A percentile compares a stretch with the other conserved stretches of the same genome.
These are phyloP conservation scores for Danionella cerebrum DNA, from an alignment of 2,113 vertebrate species.

Conservation along the genomic window DNA sequence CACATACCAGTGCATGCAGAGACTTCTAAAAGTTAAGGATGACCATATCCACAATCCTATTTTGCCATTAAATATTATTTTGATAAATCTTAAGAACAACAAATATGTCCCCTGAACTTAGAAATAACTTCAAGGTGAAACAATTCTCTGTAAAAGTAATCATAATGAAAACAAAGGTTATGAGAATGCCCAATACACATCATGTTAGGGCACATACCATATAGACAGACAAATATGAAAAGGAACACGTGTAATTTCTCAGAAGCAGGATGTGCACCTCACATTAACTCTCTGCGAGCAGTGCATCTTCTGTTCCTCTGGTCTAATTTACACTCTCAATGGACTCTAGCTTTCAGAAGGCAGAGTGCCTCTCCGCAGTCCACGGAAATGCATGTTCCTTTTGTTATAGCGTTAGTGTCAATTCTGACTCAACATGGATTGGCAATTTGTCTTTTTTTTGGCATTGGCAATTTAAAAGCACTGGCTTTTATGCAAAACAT, in stretches of 20 bases:
- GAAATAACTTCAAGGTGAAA: neutral
- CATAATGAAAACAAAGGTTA: neutral
- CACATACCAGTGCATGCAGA: no score
- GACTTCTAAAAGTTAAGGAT: no score
- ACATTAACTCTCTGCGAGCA: slow-evolving; percentile 20
- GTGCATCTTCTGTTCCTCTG: slow-evolving; percentile 35
- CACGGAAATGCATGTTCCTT: slow-evolving; percentile 46
- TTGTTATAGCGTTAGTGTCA: slow-evolving; percentile 54
- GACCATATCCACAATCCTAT: no score
- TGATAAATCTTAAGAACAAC: no score
- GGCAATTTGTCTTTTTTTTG: slow-evolving; percentile 82
- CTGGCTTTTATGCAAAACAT: slow-evolving; percentile 93
- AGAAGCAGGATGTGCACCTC: slow-evolving; percentile 14
- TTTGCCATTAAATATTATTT: no score
- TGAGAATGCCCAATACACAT: neutral
- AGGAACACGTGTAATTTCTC: slow-evolving; percentile 35
- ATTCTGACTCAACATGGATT: slow-evolving; percentile 51
- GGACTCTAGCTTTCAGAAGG: slow-evolving; percentile 41
- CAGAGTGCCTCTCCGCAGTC: slow-evolving; percentile 41
- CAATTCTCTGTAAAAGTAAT: neutral
- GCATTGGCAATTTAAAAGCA: slow-evolving; percentile 78
- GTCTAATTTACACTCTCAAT: slow-evolving; percentile 43
- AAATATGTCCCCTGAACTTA: no score
- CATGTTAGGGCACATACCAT: slow-evolving; percentile 14
- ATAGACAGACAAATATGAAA: slow-evolving; percentile 16